Evolutionary conservation across 2,113 vertebrate genomes (phyloP), one percentile per base, ranked within the genome.

Genomic region (Platichthys flesus): DNA sequence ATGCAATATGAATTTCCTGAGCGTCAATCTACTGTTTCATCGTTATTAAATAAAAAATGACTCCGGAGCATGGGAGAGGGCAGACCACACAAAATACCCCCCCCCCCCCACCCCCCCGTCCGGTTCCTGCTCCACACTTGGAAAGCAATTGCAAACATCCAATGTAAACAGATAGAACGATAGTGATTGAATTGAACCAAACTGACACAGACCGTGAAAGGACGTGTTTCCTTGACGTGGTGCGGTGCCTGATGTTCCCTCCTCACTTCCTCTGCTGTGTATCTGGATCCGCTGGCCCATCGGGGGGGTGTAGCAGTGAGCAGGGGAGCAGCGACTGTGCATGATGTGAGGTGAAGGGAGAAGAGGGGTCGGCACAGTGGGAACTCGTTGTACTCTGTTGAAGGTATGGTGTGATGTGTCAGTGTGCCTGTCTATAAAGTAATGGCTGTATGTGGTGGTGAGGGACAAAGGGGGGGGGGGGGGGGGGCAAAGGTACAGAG

Each of bases 111-210:
- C 35, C 56, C 35, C 31, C 15, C 52, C 10, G 20, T 52, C 52
- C 40, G 7, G 85, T 78, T 88, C 63, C 66, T 83, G 78, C 79
- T 88, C 57, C 47, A 71, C 78, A 70, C 47, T 70, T 63, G 76
- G 74, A 72, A 79, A 84, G 69, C 67, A 77, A 74, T 77, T 66
- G 67, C 73, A 85, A 83, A 84, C 78, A 83, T 84, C 79, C 79
- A 81, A 15, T 75, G 86, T 86, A 87, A 92, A 90, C 78, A 91
- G 81, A 90, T 84, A 81, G 65, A 49, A 57, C 63, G 87, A 90
- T 85, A 76, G 70, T 87, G 83, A 87, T 76, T 91, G 74, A 88
- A 81, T 74, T 81, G 81, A 85, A 74, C 61, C 88, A 72, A 81
- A 73, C 61, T 81, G 86, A 87, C 71, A 78, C 61, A 68, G 73